Percentiles rank a stretch among this genome's conserved stretches.
These are phyloP conservation scores for Diarsia mendica DNA, from an alignment of 2,888 invertebrate genomes.

Conservation along the genomic window DNA sequence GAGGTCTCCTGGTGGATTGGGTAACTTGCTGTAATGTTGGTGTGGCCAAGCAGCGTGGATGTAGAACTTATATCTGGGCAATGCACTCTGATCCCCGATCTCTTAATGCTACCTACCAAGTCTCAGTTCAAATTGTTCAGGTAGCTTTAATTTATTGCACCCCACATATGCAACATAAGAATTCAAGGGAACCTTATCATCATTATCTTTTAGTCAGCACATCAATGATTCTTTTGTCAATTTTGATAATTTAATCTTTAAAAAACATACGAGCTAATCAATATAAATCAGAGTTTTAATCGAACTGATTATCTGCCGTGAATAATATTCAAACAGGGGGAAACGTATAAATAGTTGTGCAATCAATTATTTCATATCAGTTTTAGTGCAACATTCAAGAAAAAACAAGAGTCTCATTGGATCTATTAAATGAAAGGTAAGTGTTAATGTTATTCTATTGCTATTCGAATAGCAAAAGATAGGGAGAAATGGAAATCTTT, in stretches of 20 bases:
- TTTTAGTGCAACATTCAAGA: slow-evolving; percentile 63
- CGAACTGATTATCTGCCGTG: slow-evolving; percentile 66
- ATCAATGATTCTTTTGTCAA: slow-evolving; percentile 41
- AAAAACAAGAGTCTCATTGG: slow-evolving; percentile 56
- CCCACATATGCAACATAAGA: slow-evolving; percentile 18
- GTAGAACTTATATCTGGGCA: background rate
- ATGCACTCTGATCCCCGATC: background rate
- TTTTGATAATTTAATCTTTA: slow-evolving; percentile 19
- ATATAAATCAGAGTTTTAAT: slow-evolving; percentile 69
- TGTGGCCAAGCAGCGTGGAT: background rate
- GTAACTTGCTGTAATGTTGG: no score
- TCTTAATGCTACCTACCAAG: background rate
- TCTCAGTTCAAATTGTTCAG: background rate
- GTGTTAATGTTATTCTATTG: no score
- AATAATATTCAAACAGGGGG: slow-evolving; percentile 60
- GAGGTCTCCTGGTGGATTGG: no score
- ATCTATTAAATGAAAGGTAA: slow-evolving; percentile 73
- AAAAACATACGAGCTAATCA: slow-evolving; percentile 63
- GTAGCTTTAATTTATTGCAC: slow-evolving; percentile 24
- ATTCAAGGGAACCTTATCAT: slow-evolving; percentile 29
- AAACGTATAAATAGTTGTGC: slow-evolving; percentile 71
- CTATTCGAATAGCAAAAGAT: no score
- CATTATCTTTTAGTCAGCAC: slow-evolving; percentile 15
- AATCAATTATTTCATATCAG: slow-evolving; percentile 63
- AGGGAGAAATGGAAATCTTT: no score